Base-by-base conservation (phyloP, 2,113 vertebrate species). In the Sitta europaea region DNA sequence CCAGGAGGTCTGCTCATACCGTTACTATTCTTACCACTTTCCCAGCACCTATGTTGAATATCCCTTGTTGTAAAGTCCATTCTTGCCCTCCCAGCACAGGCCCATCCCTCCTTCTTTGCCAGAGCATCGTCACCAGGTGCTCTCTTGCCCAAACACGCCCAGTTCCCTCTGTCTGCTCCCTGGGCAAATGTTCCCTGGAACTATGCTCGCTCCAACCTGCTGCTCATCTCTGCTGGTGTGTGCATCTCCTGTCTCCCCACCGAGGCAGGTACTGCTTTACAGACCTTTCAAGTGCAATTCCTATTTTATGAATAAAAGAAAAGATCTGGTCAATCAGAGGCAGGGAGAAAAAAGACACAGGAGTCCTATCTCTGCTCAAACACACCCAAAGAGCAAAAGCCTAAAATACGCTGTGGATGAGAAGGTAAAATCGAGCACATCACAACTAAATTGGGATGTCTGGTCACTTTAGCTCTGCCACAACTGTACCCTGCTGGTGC, bases 371-470 rank as follows among this genome's bases (percentile, higher is more conserved):
- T 81, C 51, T 84, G 38, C 72, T 85, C 45, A 47, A 9, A 63
- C 25, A 27, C 0, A 0, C 78, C 38, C 3, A 0, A 36, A 75
- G 57, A 43, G 40, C 31, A 23, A 76, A 58, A 77, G 57, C 51
- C 48, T 25, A 38, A 79, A 79, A 29, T 2, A 42, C 2, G 0
- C 40, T 61, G 67, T 0, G 6, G 67, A 47, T 40, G 53, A 78
- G 74, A 48, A 76, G 75, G 50, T 40, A 78, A 90, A 92, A 86
- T 86, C 31, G 4, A 40, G 86, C 89, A 48, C 42, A 72, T 50
- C 82, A 54, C 82, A 72, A 51, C 19, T 45, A n/a, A 81, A 68
- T 7, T 27, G 80, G 80, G 91, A 51, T 42, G 57, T 58, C 71
- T 17, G 33, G 78, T 95, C 86, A 54, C 78, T 92, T 96, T 5